Evolutionary conservation across 2,888 invertebrate species (phyloP).

Genomic region (Eurytoma californica): DNA sequence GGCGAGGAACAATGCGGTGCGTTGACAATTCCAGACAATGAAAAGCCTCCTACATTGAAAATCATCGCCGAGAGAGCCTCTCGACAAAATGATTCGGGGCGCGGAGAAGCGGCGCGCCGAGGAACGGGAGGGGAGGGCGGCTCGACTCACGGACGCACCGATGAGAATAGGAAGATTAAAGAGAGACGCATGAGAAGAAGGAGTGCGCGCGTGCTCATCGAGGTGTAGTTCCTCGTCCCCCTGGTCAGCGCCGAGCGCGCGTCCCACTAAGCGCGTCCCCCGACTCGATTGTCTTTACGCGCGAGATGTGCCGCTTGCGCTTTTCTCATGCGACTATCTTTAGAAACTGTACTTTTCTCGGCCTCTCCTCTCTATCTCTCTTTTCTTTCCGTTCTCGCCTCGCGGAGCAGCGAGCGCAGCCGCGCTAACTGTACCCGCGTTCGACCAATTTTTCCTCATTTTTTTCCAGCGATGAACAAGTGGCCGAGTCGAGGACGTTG

Average conservation of each 20-base stretch:
- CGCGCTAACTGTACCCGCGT: too few species aligned
- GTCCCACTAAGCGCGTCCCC: constrained; percentile 70
- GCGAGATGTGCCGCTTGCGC: constrained; percentile 49
- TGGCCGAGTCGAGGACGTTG: background rate
- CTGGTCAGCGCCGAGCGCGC: constrained; percentile 65
- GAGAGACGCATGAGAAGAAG: constrained; percentile 58
- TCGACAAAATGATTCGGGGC: constrained; percentile 30
- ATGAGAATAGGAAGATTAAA: constrained; percentile 49
- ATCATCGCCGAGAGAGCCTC: background rate
- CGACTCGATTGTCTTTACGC: constrained; percentile 54
- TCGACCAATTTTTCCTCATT: too few species aligned
- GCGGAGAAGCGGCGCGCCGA: background rate
- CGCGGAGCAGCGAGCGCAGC: background rate
- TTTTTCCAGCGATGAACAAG: background rate
- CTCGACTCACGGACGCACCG: constrained; percentile 8
- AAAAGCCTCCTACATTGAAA: constrained; percentile 9
- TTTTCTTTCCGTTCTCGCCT: background rate
- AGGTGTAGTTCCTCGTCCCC: constrained; percentile 75
- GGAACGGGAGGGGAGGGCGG: background rate
- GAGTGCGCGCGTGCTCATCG: constrained; percentile 74
- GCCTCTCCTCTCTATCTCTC: constrained; percentile 1
- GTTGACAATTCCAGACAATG: constrained; percentile 33
- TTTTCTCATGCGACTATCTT: constrained; percentile 46
- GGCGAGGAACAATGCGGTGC: background rate
- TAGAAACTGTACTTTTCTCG: constrained; percentile 37